Evolutionary conservation across 2,113 vertebrate species (phyloP).

Genomic region (Nothoprocta pentlandii): DNA sequence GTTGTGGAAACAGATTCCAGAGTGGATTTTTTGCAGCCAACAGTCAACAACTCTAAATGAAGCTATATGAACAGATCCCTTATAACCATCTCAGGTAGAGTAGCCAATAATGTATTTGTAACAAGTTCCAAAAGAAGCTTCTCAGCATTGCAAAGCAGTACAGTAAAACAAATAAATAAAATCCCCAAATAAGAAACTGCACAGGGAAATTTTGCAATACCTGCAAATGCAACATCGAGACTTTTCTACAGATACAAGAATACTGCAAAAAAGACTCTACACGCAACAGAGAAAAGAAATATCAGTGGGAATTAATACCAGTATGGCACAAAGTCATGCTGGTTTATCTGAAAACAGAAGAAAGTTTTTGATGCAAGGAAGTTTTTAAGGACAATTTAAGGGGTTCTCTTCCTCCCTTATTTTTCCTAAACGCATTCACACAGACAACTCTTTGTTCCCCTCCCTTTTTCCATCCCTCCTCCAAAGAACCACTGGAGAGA

Average conservation of each 20-base stretch:
- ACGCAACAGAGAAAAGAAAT: neutral
- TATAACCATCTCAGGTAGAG: neutral
- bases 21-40: too few relatives aligned
- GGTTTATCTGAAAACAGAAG: neutral
- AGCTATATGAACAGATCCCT: neutral
- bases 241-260: neutral
- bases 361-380: neutral
- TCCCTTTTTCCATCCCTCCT: too few relatives aligned
- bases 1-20: too few relatives aligned
- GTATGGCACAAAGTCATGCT: neutral
- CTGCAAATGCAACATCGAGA: neutral
- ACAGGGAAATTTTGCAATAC: neutral
- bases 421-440: neutral
- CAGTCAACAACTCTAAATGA: neutral
- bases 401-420: neutral
- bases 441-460: neutral
- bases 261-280: neutral
- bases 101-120: neutral
- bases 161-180: neutral
- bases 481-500: neutral
- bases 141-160: neutral
- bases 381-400: neutral
- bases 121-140: neutral
- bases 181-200: neutral
- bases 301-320: neutral